Evolutionary conservation across 2,113 vertebrate species (phyloP).

Genomic region (Tragulus kanchil): DNA sequence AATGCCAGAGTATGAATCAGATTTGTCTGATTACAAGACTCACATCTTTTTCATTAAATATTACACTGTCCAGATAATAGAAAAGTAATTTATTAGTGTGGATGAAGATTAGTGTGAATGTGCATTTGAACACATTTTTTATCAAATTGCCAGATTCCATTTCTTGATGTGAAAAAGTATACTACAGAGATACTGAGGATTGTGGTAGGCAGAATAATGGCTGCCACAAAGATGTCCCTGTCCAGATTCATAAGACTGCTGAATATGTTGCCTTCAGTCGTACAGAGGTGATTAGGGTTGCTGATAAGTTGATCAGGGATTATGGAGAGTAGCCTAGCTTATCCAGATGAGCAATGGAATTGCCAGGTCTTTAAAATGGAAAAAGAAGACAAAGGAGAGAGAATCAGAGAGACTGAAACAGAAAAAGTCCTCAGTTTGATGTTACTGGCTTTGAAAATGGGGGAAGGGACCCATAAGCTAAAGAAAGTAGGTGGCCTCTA

Average conservation of each 20-base stretch:
- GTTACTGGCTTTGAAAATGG: not conserved
- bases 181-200: not conserved
- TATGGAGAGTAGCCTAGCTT: not conserved
- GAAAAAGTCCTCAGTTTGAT: not conserved
- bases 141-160: not conserved
- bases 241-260: not conserved
- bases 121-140: not conserved
- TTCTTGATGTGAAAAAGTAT: not conserved
- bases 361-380: not conserved
- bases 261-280: not conserved
- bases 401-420: not conserved
- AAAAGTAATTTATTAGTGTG: not conserved
- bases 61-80: not conserved
- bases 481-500: not conserved
- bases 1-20: not conserved
- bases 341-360: not conserved
- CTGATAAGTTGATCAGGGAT: not conserved
- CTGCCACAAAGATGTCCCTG: not conserved
- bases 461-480: fast-evolving
- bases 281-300: not conserved
- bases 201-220: not conserved
- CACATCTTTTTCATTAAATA: not conserved
- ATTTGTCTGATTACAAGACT: not conserved
- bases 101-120: not conserved
- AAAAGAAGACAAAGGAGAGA: not conserved